Conservation (phyloP, 2,797 vertebrate genomes). For the Ceryle rudis region DNA sequence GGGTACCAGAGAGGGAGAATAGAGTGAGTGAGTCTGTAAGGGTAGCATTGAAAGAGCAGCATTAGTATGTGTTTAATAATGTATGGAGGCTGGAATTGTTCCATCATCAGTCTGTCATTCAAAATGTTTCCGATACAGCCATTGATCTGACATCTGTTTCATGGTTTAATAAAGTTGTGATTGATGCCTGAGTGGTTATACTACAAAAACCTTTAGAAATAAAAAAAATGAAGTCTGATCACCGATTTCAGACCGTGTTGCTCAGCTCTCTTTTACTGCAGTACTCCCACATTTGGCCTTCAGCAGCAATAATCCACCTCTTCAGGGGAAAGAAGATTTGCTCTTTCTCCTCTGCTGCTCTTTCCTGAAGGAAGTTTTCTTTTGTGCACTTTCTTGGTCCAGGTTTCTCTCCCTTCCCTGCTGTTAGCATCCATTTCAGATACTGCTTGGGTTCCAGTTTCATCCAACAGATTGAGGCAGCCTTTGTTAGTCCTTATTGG, state of each 20-base stretch:
- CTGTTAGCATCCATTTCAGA: not conserved
- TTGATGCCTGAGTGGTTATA: constrained; percentile 47
- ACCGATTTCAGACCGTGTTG: not conserved
- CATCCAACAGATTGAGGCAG: not conserved
- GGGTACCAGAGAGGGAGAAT: not conserved
- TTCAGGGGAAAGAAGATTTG: not conserved
- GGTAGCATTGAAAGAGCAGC: not conserved
- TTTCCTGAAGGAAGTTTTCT: not conserved
- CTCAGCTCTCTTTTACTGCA: not conserved
- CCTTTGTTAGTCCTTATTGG: not conserved
- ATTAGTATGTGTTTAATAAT: constrained; percentile 66
- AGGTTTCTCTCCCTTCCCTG: not conserved
- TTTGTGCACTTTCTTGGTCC: not conserved
- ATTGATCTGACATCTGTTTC: constrained; percentile 35
- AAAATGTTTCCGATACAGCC: constrained; percentile 33
- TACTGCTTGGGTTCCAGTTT: not conserved
- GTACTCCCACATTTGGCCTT: not conserved
- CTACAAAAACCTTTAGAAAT: constrained; percentile 31
- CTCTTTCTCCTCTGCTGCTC: not conserved
- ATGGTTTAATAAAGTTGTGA: constrained; percentile 56
- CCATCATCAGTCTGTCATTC: constrained; percentile 51
- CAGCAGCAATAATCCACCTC: not conserved
- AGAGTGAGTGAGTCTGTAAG: not conserved
- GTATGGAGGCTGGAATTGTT: constrained; percentile 50
- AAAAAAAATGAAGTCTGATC: not conserved